These are phyloP conservation scores for Enteromius radiatus DNA, from an alignment of 2,797 vertebrate genomes.

Conservation along the genomic window DNA sequence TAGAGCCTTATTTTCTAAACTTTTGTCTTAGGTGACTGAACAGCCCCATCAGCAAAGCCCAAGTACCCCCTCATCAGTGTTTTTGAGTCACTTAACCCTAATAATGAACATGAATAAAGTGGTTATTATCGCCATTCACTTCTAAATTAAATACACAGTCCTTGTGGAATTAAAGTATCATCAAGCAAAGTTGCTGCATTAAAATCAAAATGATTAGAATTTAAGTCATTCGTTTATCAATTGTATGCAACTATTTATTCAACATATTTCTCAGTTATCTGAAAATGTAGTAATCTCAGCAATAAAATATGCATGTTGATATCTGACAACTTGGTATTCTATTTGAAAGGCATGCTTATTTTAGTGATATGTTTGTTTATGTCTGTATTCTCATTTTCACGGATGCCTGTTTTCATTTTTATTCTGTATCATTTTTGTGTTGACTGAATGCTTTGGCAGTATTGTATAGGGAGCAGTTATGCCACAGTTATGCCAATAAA, in stretches of 20 bases:
- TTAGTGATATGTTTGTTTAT: slow-evolving; percentile 14
- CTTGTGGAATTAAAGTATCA: not conserved
- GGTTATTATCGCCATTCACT: not conserved
- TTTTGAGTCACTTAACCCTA: not conserved
- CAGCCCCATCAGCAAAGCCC: not conserved
- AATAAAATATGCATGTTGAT: not conserved
- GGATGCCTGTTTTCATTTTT: not conserved
- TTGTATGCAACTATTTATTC: not conserved
- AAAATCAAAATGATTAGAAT: not conserved
- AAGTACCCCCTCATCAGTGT: not conserved
- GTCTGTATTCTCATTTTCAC: slow-evolving; percentile 1
- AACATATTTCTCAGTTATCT: not conserved
- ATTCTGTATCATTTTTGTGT: not conserved
- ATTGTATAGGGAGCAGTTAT: not conserved
- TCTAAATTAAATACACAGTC: not conserved
- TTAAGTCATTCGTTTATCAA: not conserved
- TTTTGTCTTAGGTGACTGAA: not conserved
- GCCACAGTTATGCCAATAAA: not conserved
- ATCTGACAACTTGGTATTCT: not conserved
- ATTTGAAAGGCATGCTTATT: not conserved
- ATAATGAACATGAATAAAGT: not conserved
- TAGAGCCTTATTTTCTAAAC: not conserved
- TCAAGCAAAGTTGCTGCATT: no score
- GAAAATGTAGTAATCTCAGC: not conserved
- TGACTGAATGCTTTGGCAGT: slow-evolving; percentile 15